Evolutionary conservation across 92 coral and sea anemone genomes (phyloP).

Genomic region (Epizoanthus ramosus): DNA sequence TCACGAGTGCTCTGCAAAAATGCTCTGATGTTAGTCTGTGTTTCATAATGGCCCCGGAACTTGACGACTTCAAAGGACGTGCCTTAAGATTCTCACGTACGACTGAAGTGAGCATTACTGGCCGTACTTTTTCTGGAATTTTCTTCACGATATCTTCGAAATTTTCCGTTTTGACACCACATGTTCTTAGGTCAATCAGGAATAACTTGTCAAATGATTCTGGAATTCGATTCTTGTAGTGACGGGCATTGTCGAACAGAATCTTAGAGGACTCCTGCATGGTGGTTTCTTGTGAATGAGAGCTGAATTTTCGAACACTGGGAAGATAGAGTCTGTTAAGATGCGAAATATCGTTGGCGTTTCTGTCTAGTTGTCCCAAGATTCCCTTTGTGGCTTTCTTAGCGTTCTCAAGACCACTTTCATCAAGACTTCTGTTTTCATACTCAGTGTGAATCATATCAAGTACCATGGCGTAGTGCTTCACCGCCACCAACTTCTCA

Average conservation of each 20-base stretch:
- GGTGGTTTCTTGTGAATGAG: too few species aligned
- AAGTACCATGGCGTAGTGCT: constrained; percentile 67
- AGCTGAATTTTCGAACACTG: too few species aligned
- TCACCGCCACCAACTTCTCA: constrained; percentile 36
- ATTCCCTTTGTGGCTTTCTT: constrained; percentile 55
- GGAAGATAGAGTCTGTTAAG: too few species aligned
- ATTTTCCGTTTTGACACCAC: constrained; percentile 14
- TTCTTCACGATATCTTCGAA: constrained; percentile 25
- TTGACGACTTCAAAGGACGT: not conserved
- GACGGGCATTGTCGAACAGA: constrained; percentile 61
- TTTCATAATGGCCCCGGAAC: constrained; percentile 42
- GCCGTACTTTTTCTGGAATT: constrained; percentile 46
- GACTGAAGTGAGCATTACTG: constrained; percentile 46
- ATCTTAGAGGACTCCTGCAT: constrained; percentile 3
- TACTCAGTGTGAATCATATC: constrained; percentile 39
- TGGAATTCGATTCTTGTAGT: constrained; percentile 40
- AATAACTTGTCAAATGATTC: constrained; percentile 17
- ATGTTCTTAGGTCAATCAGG: constrained; percentile 45
- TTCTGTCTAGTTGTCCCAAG: constrained; percentile 37
- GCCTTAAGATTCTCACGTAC: constrained; percentile 40
- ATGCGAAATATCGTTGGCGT: not conserved
- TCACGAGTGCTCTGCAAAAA: constrained; percentile 48
- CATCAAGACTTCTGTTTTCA: constrained; percentile 31
- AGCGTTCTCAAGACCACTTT: constrained; percentile 45
- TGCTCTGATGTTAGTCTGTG: constrained; percentile 38